Conservation (phyloP, 2,113 vertebrate genomes). For the Hystrix brachyura region DNA sequence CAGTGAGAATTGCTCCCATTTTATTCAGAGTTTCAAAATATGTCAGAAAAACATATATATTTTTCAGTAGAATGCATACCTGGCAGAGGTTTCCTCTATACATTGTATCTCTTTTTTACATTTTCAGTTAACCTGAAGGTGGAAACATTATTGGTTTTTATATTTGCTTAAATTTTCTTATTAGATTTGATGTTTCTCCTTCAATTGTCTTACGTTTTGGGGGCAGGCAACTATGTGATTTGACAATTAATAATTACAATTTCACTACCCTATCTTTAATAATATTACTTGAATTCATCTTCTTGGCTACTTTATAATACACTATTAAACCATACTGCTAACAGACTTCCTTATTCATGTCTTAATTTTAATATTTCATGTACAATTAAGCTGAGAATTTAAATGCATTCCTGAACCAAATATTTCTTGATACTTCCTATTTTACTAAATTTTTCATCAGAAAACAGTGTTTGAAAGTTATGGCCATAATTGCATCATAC, state of each 20-base stretch:
- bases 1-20: background rate
- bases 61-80: background rate
- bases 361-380: background rate
- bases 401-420: background rate
- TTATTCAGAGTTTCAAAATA: background rate
- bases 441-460: background rate
- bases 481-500: background rate
- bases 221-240: background rate
- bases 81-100: background rate
- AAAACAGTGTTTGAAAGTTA: background rate
- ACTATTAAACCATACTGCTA: background rate
- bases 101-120: background rate
- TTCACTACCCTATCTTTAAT: background rate
- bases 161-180: background rate
- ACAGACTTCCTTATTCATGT: background rate
- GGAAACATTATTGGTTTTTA: background rate
- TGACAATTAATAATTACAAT: background rate
- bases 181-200: background rate
- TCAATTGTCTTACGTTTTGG: background rate
- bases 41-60: background rate
- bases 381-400: background rate
- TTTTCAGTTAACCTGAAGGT: background rate
- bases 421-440: background rate
- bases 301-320: background rate
- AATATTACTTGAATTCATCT: background rate